Percentiles rank a stretch among this genome's conserved stretches.
Conservation (phyloP, 2,888 invertebrate genomes). For the Lutraria lutraria region DNA sequence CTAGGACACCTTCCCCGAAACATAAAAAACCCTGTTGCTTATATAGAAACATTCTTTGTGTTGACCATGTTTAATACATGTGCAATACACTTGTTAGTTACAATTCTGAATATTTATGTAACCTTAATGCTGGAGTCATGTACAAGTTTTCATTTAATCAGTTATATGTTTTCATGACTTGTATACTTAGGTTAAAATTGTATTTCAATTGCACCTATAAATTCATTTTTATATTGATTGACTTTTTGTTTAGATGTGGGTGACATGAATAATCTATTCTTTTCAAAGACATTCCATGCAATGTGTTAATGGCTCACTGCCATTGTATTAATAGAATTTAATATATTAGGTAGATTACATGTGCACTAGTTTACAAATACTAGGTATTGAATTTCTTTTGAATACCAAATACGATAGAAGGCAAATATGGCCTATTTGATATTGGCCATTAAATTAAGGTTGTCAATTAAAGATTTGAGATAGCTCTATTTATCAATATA, state of each 20-base stretch:
- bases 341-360: background rate
- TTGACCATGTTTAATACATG: too few species aligned
- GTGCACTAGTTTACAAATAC: constrained; percentile 26
- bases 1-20: too few species aligned
- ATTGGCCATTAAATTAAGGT: background rate
- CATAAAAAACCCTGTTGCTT: too few species aligned
- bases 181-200: too few species aligned
- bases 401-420: background rate
- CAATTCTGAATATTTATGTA: too few species aligned
- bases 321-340: constrained; percentile 12
- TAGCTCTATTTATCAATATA: constrained; percentile 9
- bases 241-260: background rate
- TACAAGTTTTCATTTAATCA: too few species aligned
- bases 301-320: background rate
- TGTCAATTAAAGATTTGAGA: constrained; percentile 22
- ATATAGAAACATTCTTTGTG: too few species aligned
- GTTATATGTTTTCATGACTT: too few species aligned
- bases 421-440: background rate
- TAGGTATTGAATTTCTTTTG: constrained; percentile 30
- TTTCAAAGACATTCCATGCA: background rate
- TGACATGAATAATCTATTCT: background rate
- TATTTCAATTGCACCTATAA: too few species aligned
- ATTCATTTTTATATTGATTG: background rate
- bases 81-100: too few species aligned
- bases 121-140: too few species aligned